Evolutionary conservation across 2,888 invertebrate genomes (phyloP).

Genomic region (Autographa pulchrina): DNA sequence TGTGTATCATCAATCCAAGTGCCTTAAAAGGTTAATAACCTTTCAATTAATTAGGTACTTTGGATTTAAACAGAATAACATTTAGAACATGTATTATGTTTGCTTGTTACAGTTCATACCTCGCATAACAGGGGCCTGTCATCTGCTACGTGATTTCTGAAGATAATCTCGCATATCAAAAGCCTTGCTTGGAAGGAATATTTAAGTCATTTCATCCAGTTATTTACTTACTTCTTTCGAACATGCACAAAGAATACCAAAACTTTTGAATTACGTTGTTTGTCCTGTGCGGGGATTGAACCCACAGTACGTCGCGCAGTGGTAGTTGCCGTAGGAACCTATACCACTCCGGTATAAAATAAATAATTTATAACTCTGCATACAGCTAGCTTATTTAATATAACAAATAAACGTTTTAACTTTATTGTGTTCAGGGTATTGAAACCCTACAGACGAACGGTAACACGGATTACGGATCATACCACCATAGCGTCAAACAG

Average conservation of each 20-base stretch:
- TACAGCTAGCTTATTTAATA: no score
- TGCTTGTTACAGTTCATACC: conserved; percentile 10
- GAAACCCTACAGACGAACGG: not conserved
- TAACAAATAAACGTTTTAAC: no score
- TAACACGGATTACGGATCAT: not conserved
- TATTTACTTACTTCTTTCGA: no score
- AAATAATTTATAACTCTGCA: no score
- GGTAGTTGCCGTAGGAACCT: no score
- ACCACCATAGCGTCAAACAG: not conserved
- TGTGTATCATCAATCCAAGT: conserved; percentile 26
- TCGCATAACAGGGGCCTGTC: not conserved
- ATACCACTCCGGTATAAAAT: no score
- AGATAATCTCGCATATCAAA: conserved; percentile 21
- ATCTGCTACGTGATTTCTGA: conserved; percentile 10
- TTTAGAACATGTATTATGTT: conserved; percentile 12
- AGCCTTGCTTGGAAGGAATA: conserved; percentile 9
- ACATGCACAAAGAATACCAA: no score
- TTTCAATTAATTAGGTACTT: not conserved
- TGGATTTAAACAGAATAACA: conserved; percentile 17
- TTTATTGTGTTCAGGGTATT: not conserved
- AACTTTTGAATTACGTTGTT: no score
- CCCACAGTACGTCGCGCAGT: no score
- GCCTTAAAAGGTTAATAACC: conserved; percentile 17
- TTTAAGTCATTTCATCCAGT: no score
- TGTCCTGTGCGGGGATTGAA: no score